A percentile compares a stretch with the other conserved stretches of the same genome.
Evolutionary conservation across 2,888 invertebrate species (phyloP).

Genomic region (Cephus runcator): DNA sequence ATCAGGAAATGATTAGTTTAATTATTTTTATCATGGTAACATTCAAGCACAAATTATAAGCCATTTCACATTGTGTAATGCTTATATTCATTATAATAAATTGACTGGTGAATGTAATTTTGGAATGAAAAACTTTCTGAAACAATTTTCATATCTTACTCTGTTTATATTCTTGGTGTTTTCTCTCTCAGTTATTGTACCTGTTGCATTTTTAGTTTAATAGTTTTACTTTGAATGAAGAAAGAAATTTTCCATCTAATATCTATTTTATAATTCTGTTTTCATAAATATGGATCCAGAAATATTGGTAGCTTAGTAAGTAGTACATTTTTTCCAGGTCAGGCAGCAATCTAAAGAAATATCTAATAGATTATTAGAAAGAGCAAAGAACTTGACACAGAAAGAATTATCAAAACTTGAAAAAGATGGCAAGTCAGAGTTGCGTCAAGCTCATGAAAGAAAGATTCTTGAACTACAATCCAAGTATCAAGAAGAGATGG

Average conservation of each 20-base stretch:
- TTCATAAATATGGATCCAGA: neutral
- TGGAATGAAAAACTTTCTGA: neutral
- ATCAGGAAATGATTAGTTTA: neutral
- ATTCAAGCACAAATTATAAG: neutral
- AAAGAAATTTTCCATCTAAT: neutral
- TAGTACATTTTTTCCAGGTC: slow-evolving; percentile 61
- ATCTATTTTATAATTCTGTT: neutral
- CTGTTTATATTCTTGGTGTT: neutral
- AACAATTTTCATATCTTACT: neutral
- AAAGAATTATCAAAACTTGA: slow-evolving; percentile 68
- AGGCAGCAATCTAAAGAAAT: slow-evolving; percentile 73
- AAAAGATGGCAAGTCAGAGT: slow-evolving; percentile 66
- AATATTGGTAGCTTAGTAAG: neutral
- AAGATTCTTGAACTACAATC: slow-evolving; percentile 67
- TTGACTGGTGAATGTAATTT: neutral
- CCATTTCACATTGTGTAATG: neutral
- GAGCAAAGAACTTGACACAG: slow-evolving; percentile 68
- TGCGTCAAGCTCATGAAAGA: slow-evolving; percentile 68
- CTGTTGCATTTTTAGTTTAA: neutral
- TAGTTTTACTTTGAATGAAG: neutral
- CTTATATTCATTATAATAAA: neutral
- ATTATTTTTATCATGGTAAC: neutral
- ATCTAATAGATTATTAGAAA: slow-evolving; percentile 69
- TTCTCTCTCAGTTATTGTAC: neutral
- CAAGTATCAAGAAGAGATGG: slow-evolving; percentile 67